Conservation (phyloP, 1,140 invertebrate genomes). For the Drosophila nikananu region DNA sequence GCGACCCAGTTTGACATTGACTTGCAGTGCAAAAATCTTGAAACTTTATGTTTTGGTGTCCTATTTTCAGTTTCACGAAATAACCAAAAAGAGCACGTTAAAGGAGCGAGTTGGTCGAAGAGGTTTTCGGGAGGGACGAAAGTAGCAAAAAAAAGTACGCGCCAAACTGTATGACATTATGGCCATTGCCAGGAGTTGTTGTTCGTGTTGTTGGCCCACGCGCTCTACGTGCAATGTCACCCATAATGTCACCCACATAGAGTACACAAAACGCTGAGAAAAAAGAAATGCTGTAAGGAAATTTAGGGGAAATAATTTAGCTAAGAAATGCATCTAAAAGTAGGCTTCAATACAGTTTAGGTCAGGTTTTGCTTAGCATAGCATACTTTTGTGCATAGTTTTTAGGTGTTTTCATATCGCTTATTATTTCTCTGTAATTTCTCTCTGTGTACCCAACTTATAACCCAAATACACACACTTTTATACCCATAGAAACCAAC, state of each 20-base stretch:
- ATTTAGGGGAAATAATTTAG: neutral
- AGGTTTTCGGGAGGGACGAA: conserved; percentile 4
- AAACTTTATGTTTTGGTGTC: conserved; percentile 41
- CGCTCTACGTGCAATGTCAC: conserved; percentile 53
- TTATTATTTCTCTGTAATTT: neutral
- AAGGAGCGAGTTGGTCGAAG: conserved; percentile 18
- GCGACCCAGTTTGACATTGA: conserved; percentile 61
- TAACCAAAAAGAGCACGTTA: conserved; percentile 28
- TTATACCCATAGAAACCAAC: conserved; percentile 34
- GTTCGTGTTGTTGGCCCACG: conserved; percentile 46
- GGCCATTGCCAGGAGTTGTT: conserved; percentile 58
- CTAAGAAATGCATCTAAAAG: neutral
- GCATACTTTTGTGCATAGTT: neutral
- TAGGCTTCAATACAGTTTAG: neutral
- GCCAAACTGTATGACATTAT: conserved; percentile 80
- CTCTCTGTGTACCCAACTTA: conserved; percentile 11
- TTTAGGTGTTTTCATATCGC: neutral
- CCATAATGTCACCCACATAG: conserved; percentile 56
- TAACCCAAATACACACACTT: neutral
- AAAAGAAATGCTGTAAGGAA: neutral
- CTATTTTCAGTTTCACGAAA: conserved; percentile 22
- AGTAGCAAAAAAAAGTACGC: conserved; percentile 50
- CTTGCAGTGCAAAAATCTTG: conserved; percentile 54
- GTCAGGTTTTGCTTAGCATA: neutral
- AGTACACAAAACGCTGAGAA: neutral